Evolutionary conservation across 2,113 vertebrate genomes (phyloP), one percentile per base, ranked within the genome.

Genomic region (Capreolus pygargus): DNA sequence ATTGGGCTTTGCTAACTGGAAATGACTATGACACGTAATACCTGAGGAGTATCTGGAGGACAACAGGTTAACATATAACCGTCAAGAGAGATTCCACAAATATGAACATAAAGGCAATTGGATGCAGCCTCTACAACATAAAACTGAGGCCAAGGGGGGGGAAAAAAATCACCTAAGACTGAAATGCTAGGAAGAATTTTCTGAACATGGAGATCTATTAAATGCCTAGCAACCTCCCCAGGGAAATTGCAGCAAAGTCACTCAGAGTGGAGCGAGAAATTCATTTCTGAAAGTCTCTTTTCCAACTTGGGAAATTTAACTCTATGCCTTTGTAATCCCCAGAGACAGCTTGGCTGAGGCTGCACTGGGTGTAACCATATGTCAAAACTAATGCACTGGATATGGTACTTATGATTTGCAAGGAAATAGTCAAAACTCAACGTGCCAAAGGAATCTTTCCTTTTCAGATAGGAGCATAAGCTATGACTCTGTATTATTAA

Each of bases 271-370:
- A 97, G 91, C 70, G 7, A 94, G 61, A 97, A 95, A 98, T 87
- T 97, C 93, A 91, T 97, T 98, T 97, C 95, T 97, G 93, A 97
- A 95, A 97, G 79, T 89, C 55, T 86, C 86, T 88, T 97, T 96
- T 92, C 96, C 93, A 97, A 97, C 90, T 87, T 95, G 96, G 96
- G 97, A 97, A 98, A 97, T 98, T 93, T 95, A 94, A 96, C 93
- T 96, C 94, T 67, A 84, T 74, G 97, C 97, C 87, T 97, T 39
- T 93, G 83, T 91, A 97, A 95, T 95, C 98, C 91, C 95, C 50
- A 84, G 98, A 94, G 94, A 87, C 50, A 4, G 54, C 43, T 33
- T 76, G 82, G 96, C 97, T 92, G 52, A 91, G 94, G 78, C 91
- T 64, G 55, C 64, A 64, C 93, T 76, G 96, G 94, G 96, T 76